Base-by-base conservation (phyloP, 2,113 vertebrate species). In the Callipepla squamata region DNA sequence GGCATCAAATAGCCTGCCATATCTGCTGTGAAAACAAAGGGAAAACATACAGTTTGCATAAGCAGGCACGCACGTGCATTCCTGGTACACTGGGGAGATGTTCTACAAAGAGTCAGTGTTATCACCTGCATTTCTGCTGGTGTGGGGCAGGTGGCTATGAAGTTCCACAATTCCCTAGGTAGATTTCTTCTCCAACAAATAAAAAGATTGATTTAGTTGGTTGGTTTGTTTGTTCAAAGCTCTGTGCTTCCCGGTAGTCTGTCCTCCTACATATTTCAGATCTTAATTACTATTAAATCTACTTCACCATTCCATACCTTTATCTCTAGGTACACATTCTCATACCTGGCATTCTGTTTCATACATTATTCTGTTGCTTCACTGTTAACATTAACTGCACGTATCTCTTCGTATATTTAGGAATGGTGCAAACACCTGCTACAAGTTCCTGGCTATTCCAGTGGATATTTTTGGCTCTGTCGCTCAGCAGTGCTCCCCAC, bases 261-360 rank as follows among this genome's bases (percentile, higher is more conserved):
- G 25, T 25, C 34, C 25, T 73, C 34, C 38, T 59, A 5, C 12
- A 83, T 59, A 77, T 55, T 81, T 68, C 73, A 67, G 28, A 32
- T 44, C 21, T 72, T 44, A 59, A 34, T 55, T 61, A 65, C 40
- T 75, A 13, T 36, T 55, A 78, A 87, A 85, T 67, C n/a, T 47
- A 59, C 19, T 80, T 93, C 16, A 45, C 15, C 17, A 55, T 38
- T 74, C 67, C 34, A 75, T 36, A 26, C 25, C 13, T 86, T 80
- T 76, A 45, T 87, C 26, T 85, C 80, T 69, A 79, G 28, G 45
- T 63, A 42, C 4, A 25, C 4, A 7, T 85, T 91, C 73, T 92
- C 67, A 81, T 63, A 91, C 23, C 38, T 59, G 55, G 28, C 67
- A 59, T 20, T 80, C 25, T 74, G 91, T 94, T 93, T 70, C 82